Evolutionary conservation across 2,888 invertebrate species (phyloP), one percentile per base, ranked within the genome.

Genomic region (Azorinus chamasolen): DNA sequence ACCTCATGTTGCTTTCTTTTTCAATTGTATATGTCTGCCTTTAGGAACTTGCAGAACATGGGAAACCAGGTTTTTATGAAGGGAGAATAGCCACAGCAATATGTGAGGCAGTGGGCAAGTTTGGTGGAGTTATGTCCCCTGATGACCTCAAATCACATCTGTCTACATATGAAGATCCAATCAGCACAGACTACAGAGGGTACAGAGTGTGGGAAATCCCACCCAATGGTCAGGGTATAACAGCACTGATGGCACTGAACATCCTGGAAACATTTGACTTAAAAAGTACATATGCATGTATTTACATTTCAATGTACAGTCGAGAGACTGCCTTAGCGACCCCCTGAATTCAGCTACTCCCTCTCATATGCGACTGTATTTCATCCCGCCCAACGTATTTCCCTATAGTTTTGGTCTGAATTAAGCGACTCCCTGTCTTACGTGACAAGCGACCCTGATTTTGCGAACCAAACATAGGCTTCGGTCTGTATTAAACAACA

Each of bases 181-280:
- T 93, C 69, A 86, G 83, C 66, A 72, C 81, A 1, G 87, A 90
- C 61, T 91, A 91, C 70, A 83, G 88, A 32, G 91, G 91, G 6
- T 80, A 85, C 37, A 76, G 86, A 50, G 86, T 93, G 2, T 93
- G 92, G 91, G 93, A 93, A 80, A 91, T 92, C 50, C 92, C 92
- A 3, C 93, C 93, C 0, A 93, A 91, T 83, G 92, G 93, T 1
- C 93, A 93, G 70, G 93, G 93, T 1, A 89, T 93, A n/a, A 89
- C 91, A 3, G 92, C 92, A 1, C 83, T 93, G 1, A 84, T 92
- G 55, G 91, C 92, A 5, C 82, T 93, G 2, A 93, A 93, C 81
- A 87, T 92, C 32, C 83, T 93, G 37, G 91, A 93, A 72, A 89
- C 83, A n/a, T 91, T 89, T 74, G 90, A 93, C 72, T 50, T 92